Conservation (phyloP, 2,113 vertebrate genomes). For the Myocastor coypus region DNA sequence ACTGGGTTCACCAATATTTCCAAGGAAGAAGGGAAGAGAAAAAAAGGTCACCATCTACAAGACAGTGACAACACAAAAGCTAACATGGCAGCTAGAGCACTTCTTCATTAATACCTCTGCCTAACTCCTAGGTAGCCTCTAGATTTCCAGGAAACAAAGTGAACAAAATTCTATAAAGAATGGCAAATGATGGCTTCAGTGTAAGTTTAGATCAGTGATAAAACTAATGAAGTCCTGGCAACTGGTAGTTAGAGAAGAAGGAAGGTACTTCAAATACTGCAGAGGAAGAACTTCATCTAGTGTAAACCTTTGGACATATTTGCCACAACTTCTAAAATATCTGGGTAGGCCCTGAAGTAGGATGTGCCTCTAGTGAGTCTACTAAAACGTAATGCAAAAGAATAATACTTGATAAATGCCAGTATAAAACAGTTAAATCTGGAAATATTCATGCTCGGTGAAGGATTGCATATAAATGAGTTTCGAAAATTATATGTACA, state of each 20-base stretch:
- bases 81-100: background rate
- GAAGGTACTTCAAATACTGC: too few relatives aligned
- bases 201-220: background rate
- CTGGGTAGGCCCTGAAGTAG: background rate
- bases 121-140: background rate
- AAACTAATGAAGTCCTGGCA: background rate
- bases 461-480: background rate
- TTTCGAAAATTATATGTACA: background rate
- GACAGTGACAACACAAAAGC: rapidly evolving
- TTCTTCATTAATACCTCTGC: background rate
- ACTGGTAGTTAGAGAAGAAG: background rate
- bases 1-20: background rate
- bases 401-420: background rate
- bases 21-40: background rate
- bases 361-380: background rate
- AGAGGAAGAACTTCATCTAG: background rate
- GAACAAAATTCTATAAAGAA: background rate
- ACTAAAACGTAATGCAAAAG: background rate
- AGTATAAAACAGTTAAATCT: background rate
- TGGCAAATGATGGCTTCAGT: background rate
- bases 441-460: background rate
- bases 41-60: background rate
- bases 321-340: background rate
- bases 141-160: conserved; percentile 1
- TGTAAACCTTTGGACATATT: background rate